Base-by-base conservation (phyloP, 2,888 invertebrate species). In the Rhodophaea formosa region DNA sequence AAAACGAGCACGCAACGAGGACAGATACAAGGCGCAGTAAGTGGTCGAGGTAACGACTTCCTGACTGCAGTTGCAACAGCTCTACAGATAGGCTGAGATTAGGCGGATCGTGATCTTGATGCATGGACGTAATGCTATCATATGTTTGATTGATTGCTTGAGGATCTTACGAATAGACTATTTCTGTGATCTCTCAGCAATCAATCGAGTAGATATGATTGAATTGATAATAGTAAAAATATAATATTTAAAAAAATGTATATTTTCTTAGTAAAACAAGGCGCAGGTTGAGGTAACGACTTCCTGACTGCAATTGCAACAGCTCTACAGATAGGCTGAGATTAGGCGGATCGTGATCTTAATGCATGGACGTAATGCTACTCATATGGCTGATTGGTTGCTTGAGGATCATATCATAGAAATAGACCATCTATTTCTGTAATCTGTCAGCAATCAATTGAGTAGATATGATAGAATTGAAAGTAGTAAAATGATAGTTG, bases 231-330 rank as follows among this genome's bases (percentile, higher is more conserved):
- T 23, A 23, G 23, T 23, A 23, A 5, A 23, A 30, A 30, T n/a
- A 23, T 23, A 23, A 23, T 3, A 23, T 3, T 23, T 23, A n/a
- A 5, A 2, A 23, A 23, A n/a, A n/a, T n/a, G n/a, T n/a, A n/a
- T n/a, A n/a, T n/a, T n/a, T n/a, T n/a, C n/a, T n/a, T n/a, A n/a
- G n/a, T n/a, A n/a, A n/a, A n/a, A n/a, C 46, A 46, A 12, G 29
- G 8, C 29, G 47, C 29, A 30, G 47, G 39, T 39, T 12, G 52
- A 52, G 52, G 39, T 52, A 52, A 52, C 39, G 52, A 52, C 39
- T 52, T 52, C 52, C 52, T 39, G 51, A 17, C 14, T 42, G 52
- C 52, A n/a, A 29, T 47, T 47, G 47, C 47, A 47, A 47, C 47
- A 47, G 47, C 29, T 47, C 3, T 23, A 29, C 46, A 23, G 46